A percentile compares a stretch with the other conserved stretches of the same genome.
Evolutionary conservation across 2,113 vertebrate species (phyloP).

Genomic region (Dermatemys mawii): DNA sequence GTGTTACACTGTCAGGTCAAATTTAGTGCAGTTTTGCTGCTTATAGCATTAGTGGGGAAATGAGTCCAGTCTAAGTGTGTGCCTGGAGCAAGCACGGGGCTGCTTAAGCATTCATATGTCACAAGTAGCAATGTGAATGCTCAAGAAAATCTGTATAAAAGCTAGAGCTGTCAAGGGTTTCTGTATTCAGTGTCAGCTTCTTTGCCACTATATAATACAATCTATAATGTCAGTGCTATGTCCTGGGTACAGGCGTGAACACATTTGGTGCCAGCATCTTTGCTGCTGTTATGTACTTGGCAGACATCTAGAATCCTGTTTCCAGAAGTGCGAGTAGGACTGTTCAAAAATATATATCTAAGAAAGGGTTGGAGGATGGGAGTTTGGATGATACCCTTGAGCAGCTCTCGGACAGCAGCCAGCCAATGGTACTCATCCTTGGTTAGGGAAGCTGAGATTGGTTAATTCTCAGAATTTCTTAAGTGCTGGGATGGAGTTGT

Average conservation of each 20-base stretch:
- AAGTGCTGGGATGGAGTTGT: background rate
- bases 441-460: fast-evolving
- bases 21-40: constrained; percentile 37
- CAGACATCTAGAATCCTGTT: background rate
- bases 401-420: background rate
- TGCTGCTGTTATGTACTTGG: background rate
- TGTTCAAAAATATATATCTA: background rate
- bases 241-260: background rate
- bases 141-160: background rate
- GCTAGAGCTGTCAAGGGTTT: background rate
- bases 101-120: background rate
- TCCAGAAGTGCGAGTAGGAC: background rate
- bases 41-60: constrained; percentile 6
- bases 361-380: background rate
- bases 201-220: background rate
- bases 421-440: background rate
- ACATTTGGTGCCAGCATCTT: background rate
- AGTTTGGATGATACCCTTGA: background rate
- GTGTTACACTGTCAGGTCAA: constrained; percentile 29
- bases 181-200: background rate
- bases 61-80: background rate
- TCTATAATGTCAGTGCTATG: background rate
- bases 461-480: background rate
- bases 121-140: background rate
- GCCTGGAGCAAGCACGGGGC: background rate